Evolutionary conservation across 2,113 vertebrate genomes (phyloP).

Genomic region (Lonchura striata): DNA sequence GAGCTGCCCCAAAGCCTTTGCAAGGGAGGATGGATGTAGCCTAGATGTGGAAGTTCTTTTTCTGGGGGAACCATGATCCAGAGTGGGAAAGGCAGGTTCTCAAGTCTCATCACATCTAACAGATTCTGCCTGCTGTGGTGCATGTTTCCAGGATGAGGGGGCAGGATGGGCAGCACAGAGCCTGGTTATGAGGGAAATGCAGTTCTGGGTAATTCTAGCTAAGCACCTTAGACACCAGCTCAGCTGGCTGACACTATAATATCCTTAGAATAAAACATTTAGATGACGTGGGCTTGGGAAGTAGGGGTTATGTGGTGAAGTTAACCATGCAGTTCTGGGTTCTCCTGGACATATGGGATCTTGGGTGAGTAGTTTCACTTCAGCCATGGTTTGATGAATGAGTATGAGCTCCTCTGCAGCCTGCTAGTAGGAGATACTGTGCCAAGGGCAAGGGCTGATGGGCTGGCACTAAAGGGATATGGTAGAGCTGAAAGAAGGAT

Average conservation of each 20-base stretch:
- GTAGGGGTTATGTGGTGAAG: not conserved
- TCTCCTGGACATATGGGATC: not conserved
- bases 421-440: not conserved
- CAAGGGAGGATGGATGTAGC: not conserved
- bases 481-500: not conserved
- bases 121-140: not conserved
- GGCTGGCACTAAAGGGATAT: not conserved
- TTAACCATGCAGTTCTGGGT: not conserved
- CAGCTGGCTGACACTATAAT: not conserved
- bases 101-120: not conserved
- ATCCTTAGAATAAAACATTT: constrained; percentile 49
- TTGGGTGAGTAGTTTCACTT: not conserved
- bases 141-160: not conserved
- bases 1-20: not conserved
- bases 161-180: not conserved
- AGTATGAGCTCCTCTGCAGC: not conserved
- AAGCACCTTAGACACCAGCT: constrained; percentile 20
- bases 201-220: constrained; percentile 30
- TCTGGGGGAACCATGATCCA: not conserved
- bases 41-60: not conserved
- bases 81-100: not conserved
- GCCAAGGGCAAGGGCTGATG: not conserved
- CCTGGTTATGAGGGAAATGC: not conserved
- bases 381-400: not conserved
- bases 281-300: not conserved